phyloP scores from a whole-genome alignment of 2,888 invertebrate species.

The Itoplectis maculator region DNA sequence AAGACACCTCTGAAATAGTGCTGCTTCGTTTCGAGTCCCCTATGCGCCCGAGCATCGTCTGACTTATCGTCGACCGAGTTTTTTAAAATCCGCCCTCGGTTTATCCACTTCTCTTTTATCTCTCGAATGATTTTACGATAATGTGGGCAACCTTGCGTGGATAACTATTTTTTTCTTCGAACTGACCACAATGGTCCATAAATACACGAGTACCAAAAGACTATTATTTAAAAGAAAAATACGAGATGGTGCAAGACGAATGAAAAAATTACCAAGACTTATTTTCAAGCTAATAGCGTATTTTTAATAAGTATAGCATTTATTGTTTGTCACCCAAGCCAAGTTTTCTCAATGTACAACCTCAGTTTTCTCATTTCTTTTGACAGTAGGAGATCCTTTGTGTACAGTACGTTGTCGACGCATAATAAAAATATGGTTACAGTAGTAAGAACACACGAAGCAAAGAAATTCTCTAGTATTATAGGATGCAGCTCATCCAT shows the following conservation, averaged over 20 bases:
- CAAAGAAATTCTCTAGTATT: neutral
- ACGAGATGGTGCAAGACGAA: too few species aligned
- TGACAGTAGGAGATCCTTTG: neutral
- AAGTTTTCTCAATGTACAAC: too few species aligned
- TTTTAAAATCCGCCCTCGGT: constrained; percentile 10
- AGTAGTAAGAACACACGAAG: neutral
- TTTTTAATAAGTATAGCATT: too few species aligned
- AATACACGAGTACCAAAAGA: neutral
- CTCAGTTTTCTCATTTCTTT: neutral
- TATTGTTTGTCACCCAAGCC: too few species aligned
- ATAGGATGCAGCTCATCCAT: neutral
- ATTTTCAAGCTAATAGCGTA: too few species aligned
- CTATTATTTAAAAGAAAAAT: neutral
- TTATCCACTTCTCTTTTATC: neutral
- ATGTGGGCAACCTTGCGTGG: neutral
- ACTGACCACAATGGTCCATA: neutral
- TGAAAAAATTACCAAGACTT: too few species aligned
- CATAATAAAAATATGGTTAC: neutral
- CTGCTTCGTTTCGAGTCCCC: constrained; percentile 52
- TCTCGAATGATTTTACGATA: constrained; percentile 16
- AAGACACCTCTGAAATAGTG: constrained; percentile 59
- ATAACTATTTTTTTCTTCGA: neutral
- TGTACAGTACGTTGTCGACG: neutral
- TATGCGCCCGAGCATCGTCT: constrained; percentile 33
- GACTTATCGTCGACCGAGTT: constrained; percentile 45